These are phyloP conservation scores for Drosophila flavopinicola DNA, from an alignment of 2,888 invertebrate genomes.

Conservation along the genomic window DNA sequence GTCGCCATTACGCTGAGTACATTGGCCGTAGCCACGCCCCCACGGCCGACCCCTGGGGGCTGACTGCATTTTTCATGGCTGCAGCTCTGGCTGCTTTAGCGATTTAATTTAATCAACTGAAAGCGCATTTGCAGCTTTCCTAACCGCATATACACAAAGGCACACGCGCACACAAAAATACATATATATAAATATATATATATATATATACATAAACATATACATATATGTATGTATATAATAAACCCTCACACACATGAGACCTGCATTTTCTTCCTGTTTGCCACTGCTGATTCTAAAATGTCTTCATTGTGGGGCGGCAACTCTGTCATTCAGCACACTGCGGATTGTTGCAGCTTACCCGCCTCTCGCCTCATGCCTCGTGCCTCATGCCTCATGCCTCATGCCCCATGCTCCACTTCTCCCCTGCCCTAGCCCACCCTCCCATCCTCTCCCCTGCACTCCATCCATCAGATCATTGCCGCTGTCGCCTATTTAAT, in stretches of 20 bases:
- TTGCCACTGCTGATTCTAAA: constrained; percentile 27
- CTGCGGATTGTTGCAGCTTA: constrained; percentile 28
- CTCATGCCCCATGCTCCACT: no score
- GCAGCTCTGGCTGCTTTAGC: constrained; percentile 62
- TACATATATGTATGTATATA: neutral
- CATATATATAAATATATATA: constrained; percentile 5
- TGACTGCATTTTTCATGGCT: constrained; percentile 68
- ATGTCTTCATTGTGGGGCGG: constrained; percentile 53
- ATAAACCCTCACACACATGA: constrained; percentile 5
- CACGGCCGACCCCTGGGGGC: constrained; percentile 17
- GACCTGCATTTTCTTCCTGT: constrained; percentile 36
- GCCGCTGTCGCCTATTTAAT: constrained; percentile 27
- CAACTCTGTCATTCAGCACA: constrained; percentile 58
- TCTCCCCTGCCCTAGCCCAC: no score
- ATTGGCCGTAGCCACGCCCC: constrained; percentile 49
- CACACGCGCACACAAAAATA: constrained; percentile 8
- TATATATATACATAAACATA: constrained; percentile 5
- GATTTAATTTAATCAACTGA: constrained; percentile 80
- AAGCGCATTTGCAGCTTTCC: constrained; percentile 76
- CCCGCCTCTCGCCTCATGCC: neutral
- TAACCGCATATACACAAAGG: constrained; percentile 49
- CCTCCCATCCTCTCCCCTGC: neutral
- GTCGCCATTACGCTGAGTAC: constrained; percentile 75
- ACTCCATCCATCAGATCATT: neutral
- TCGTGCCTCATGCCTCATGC: neutral